A percentile compares a stretch with the other conserved stretches of the same genome.
Conservation (phyloP, 2,888 invertebrate species). For the Salpingus planirostris region DNA sequence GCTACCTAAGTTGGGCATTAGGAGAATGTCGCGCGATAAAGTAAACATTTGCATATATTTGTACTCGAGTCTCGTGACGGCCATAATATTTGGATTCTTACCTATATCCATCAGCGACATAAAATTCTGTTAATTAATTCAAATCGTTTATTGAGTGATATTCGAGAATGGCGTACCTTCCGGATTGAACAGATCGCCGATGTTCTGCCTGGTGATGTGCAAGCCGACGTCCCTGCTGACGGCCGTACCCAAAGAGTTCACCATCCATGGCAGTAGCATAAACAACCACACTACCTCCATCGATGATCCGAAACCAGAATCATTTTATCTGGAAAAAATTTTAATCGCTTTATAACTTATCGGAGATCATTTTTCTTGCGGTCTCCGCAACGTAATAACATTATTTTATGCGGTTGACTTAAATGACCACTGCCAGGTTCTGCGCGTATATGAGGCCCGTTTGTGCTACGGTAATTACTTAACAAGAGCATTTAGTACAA, state of each 20-base stretch:
- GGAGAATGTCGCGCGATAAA: too few species aligned
- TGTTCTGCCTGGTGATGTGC: constrained; percentile 48
- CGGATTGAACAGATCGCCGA: constrained; percentile 52
- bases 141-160: too few species aligned
- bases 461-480: constrained; percentile 2
- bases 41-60: too few species aligned
- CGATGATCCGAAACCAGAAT: constrained; percentile 9
- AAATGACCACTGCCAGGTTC: constrained; percentile 2
- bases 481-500: background rate
- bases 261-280: constrained; percentile 11
- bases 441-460: background rate
- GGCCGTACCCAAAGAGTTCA: constrained; percentile 4
- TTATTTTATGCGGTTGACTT: constrained; percentile 4
- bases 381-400: constrained; percentile 2
- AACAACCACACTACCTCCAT: constrained; percentile 13
- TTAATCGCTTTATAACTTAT: background rate
- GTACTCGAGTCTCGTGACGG: too few species aligned
- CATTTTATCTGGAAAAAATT: constrained; percentile 11
- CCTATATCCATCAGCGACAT: too few species aligned
- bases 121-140: too few species aligned
- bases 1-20: too few species aligned
- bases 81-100: too few species aligned
- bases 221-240: constrained; percentile 14
- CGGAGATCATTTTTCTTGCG: too few species aligned
- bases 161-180: constrained; percentile 36